A percentile compares a stretch with the other conserved stretches of the same genome.
These are phyloP conservation scores for Proteles cristata DNA, from an alignment of 2,113 vertebrate species.

Conservation along the genomic window DNA sequence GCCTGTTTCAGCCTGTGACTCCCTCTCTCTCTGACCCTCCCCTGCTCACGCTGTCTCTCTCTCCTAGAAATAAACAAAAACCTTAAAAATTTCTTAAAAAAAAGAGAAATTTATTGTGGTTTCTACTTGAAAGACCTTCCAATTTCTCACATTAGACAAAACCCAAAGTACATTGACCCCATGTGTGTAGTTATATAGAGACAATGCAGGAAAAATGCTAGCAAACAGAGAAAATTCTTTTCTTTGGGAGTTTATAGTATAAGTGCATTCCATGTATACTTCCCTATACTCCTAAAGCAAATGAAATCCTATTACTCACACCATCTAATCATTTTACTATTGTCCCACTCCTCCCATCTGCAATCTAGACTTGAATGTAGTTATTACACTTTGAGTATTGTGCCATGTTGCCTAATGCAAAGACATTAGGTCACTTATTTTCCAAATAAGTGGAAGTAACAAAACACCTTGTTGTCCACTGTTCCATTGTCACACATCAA, in stretches of 20 bases:
- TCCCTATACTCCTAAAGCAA: not conserved
- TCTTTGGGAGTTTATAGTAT: too few species aligned
- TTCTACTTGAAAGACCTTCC: not conserved
- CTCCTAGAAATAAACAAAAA: too few species aligned
- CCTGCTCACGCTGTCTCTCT: too few species aligned
- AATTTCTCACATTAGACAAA: not conserved
- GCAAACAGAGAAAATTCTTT: too few species aligned
- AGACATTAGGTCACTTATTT: constrained; percentile 30
- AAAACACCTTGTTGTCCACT: not conserved
- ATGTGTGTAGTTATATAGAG: too few species aligned
- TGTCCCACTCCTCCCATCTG: not conserved
- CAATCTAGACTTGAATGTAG: not conserved
- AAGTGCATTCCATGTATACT: too few species aligned
- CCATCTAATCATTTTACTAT: not conserved
- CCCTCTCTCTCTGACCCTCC: too few species aligned
- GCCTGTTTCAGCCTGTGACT: too few species aligned
- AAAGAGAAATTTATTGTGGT: not conserved
- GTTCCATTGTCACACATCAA: not conserved
- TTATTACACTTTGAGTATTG: not conserved
- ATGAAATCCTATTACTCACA: constrained; percentile 1
- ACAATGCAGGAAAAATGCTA: too few species aligned
- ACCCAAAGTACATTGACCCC: too few species aligned
- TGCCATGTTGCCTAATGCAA: not conserved
- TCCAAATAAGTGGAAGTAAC: constrained; percentile 6
- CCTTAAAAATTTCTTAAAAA: too few species aligned